These are phyloP conservation scores for Ranitomeya imitator DNA, from an alignment of 2,113 vertebrate genomes.

Conservation along the genomic window DNA sequence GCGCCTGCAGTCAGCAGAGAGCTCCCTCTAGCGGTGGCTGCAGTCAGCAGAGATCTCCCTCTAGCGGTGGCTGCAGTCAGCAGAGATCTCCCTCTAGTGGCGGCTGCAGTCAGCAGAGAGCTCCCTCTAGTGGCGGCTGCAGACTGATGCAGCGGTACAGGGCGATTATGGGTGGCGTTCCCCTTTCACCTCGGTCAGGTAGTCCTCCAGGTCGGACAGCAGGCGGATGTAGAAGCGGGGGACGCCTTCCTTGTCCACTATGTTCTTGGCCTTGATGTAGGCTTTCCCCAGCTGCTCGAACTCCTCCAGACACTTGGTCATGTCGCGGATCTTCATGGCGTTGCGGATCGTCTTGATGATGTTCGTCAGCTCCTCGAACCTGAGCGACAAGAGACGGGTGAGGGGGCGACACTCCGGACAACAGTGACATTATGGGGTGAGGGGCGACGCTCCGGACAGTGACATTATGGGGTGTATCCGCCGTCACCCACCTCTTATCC, in stretches of 20 bases:
- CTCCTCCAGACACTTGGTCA: slow-evolving; percentile 89
- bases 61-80: too few species aligned
- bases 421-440: too few species aligned
- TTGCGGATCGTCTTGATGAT: slow-evolving; percentile 91
- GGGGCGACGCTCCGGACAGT: too few species aligned
- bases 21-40: too few species aligned
- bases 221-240: slow-evolving; percentile 87
- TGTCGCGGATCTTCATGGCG: slow-evolving; percentile 93
- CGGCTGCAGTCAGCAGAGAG: too few species aligned
- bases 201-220: slow-evolving; percentile 87
- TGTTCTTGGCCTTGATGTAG: slow-evolving; percentile 87
- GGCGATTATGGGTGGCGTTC: too few species aligned
- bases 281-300: slow-evolving; percentile 89
- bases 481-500: slow-evolving; percentile 80
- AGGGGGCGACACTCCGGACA: not conserved
- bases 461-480: not conserved
- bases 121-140: too few species aligned
- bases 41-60: too few species aligned
- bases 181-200: slow-evolving; percentile 82
- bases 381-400: slow-evolving; percentile 54
- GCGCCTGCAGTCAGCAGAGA: too few species aligned
- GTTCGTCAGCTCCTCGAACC: slow-evolving; percentile 91
- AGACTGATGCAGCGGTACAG: too few species aligned
- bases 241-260: slow-evolving; percentile 90
- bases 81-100: too few species aligned